Percentiles rank a stretch among this genome's conserved stretches.
Evolutionary conservation across 2,888 invertebrate genomes (phyloP).

Genomic region (Pristionchus japonicus): DNA sequence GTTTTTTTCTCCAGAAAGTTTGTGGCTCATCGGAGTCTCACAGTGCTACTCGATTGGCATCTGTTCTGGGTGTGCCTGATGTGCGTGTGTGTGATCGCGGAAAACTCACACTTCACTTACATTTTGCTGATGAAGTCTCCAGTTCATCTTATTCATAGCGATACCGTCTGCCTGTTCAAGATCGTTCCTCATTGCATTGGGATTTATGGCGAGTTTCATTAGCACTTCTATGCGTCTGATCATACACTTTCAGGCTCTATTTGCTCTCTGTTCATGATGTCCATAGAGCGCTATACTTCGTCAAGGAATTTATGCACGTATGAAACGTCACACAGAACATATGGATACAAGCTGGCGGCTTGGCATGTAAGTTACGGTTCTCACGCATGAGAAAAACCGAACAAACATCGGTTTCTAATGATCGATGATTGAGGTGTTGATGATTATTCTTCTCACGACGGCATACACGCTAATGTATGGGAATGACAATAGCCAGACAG

Average conservation of each 20-base stretch:
- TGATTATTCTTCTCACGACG: background rate
- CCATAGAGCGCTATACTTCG: background rate
- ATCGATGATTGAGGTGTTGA: background rate
- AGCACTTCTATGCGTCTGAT: background rate
- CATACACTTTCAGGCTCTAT: background rate
- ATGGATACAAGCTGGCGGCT: background rate
- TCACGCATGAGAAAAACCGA: background rate
- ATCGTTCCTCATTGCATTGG: background rate
- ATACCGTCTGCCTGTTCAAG: background rate
- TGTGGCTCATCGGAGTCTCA: background rate
- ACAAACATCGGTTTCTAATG: background rate
- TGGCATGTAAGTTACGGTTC: background rate
- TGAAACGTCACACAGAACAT: background rate
- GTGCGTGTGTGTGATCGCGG: background rate
- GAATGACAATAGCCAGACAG: background rate
- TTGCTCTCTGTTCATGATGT: background rate
- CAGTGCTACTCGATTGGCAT: background rate
- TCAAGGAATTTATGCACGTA: background rate
- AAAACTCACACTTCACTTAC: background rate
- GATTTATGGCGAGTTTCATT: background rate
- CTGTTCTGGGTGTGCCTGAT: background rate
- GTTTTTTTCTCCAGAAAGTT: background rate
- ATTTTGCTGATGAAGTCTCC: background rate
- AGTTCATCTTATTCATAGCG: background rate
- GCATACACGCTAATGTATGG: background rate